These are phyloP conservation scores for Lacerta viridis DNA, from an alignment of 2,797 vertebrate species.

Conservation along the genomic window DNA sequence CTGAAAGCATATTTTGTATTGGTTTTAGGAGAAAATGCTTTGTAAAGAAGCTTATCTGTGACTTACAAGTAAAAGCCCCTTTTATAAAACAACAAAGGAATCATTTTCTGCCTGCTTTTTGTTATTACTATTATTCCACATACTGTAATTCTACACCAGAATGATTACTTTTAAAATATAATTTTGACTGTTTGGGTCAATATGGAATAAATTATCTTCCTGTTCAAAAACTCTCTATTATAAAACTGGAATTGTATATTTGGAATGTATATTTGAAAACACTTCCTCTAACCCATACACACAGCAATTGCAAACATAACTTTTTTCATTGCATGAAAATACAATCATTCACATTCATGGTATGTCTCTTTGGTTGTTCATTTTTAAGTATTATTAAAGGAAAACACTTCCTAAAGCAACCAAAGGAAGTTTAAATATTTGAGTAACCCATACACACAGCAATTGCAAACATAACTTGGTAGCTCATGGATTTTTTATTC, in stretches of 20 bases:
- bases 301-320: too few relatives aligned
- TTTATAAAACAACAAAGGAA: conserved; percentile 15
- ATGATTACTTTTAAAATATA: conserved; percentile 32
- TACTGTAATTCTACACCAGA: not conserved
- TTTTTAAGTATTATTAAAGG: not conserved
- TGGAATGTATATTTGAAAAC: too few relatives aligned
- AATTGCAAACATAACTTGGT: not conserved
- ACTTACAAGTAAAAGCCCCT: conserved; percentile 48
- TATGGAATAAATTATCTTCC: conserved; percentile 55
- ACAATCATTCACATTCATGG: too few relatives aligned
- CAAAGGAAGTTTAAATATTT: too few relatives aligned
- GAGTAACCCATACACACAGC: not conserved
- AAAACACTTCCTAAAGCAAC: not conserved
- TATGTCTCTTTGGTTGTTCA: too few relatives aligned
- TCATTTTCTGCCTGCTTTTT: not conserved
- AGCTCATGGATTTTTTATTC: too few relatives aligned
- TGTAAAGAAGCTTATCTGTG: conserved; percentile 5
- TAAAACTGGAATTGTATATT: conserved; percentile 53
- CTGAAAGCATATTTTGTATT: not conserved
- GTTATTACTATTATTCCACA: not conserved
- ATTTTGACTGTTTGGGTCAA: conserved; percentile 24
- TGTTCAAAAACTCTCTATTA: conserved; percentile 59
- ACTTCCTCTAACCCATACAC: too few relatives aligned
- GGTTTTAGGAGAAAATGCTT: not conserved
- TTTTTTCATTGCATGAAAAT: not conserved